Evolutionary conservation across 1,140 invertebrate species (phyloP), one percentile per base, ranked within the genome.

Genomic region (Drosophila dunni): DNA sequence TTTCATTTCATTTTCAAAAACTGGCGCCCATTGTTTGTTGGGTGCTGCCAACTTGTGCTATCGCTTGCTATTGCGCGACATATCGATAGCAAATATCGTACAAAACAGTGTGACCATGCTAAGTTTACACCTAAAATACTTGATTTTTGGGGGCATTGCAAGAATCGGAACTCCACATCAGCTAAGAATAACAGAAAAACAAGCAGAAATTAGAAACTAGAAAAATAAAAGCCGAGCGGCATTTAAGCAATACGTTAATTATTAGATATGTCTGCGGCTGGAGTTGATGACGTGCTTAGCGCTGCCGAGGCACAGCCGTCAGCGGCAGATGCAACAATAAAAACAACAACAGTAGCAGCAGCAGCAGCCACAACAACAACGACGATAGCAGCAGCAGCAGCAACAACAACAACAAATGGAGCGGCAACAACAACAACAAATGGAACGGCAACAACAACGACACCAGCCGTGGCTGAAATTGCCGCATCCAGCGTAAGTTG

Each of bases 191-290:
- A 40, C 46, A 64, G 34, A 53, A 54, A 53, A 53, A 51, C 48
- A 33, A 63, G 29, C 34, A 63, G 34, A 36, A 50, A 36, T 29
- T 33, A 34, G 20, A 51, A 24, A 50, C 13, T 24, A 40, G 34
- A 29, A 15, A 13, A 29, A 29, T 29, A 15, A 46, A 53, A 51
- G 11, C 7, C 24, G 24, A 53, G 24, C 34, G 38, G 15, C 34
- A 57, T 58, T 40, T 58, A 42, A 17, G 15, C 54, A 42, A 29
- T 34, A 66, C 17, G 24, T 10, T 29, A 64, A 64, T 45, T 40
- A 36, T 45, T 58, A 68, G 80, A 61, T 42, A 81, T 81, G 79
- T 81, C 79, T 74, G 62, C 79, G 79, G 74, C 79, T 81, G 79
- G 78, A 81, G 75, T 75, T 79, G 79, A 81, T 62, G 79, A 81